Evolutionary conservation across 2,888 invertebrate species (phyloP).

Genomic region (Thecocarcelia acutangulata): DNA sequence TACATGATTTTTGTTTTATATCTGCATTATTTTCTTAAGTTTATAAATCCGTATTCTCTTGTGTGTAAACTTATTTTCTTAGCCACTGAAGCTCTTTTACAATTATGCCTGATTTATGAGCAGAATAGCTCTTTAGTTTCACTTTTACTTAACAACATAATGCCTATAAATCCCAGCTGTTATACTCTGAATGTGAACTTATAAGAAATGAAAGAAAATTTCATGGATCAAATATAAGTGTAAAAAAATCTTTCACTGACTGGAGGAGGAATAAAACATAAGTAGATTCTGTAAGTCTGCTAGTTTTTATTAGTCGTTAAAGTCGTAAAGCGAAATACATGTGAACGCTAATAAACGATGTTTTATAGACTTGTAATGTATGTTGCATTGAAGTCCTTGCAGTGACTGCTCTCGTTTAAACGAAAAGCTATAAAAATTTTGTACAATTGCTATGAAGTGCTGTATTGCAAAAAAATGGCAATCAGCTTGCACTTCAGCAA

Average conservation of each 20-base stretch:
- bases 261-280: slow-evolving; percentile 15
- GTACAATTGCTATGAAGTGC: not conserved
- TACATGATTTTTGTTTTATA: slow-evolving; percentile 33
- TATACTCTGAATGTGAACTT: slow-evolving; percentile 51
- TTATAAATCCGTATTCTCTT: not conserved
- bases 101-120: slow-evolving; percentile 66
- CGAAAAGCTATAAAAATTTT: slow-evolving; percentile 5
- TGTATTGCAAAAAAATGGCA: no score
- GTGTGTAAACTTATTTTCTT: slow-evolving; percentile 13
- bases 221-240: not conserved
- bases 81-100: slow-evolving; percentile 35
- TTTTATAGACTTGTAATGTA: not conserved
- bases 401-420: slow-evolving; percentile 10
- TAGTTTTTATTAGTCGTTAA: not conserved
- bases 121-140: slow-evolving; percentile 50
- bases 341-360: not conserved
- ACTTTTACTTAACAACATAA: slow-evolving; percentile 67
- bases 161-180: slow-evolving; percentile 64
- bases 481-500: no score
- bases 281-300: slow-evolving; percentile 17
- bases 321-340: not conserved
- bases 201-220: slow-evolving; percentile 4
- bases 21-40: slow-evolving; percentile 3
- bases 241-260: slow-evolving; percentile 36
- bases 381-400: not conserved